Base-by-base conservation (phyloP, 1,140 invertebrate genomes). In the Apis dorsata region DNA sequence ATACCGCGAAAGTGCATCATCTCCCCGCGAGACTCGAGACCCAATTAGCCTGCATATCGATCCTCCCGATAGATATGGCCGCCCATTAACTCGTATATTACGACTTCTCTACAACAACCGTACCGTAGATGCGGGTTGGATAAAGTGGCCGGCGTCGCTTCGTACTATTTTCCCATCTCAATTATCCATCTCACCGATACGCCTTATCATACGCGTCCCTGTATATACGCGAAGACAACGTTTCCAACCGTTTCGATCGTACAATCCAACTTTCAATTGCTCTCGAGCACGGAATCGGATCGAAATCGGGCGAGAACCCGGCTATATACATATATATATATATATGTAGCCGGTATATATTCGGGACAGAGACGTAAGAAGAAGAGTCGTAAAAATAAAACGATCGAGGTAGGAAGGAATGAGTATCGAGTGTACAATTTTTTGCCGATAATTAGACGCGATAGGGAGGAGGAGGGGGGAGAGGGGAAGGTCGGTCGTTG, bases 11-110 rank as follows among this genome's bases (percentile, higher is more conserved):
- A 74, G 68, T 82, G 68, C 86, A 82, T 24, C 71, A 57, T 63
- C 85, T 85, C 55, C 86, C 53, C 86, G 70, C 66, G 75, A 72
- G 86, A 68, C 60, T 87, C 86, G 86, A 79, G 34, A 34, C 83
- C 86, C 81, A 88, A 87, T 88, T 88, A 88, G 70, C 34, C 34
- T 34, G 34, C 34, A 49, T 75, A 87, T 85, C 86, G 86, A 88
- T 88, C 86, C 49, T 79, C 66, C n/a, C 60, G 86, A 87, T 70
- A 87, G 86, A 87, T 88, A 88, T 49, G 74, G 70, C 70, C 62
- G 59, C 60, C 62, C 71, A 65, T 88, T 87, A 86, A 82, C 66
- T 88, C 62, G 60, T 59, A 57, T 79, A 51, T 34, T 34, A 34
- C 34, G 34, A 70, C 85, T 86, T 74, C 73, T 84, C 34, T 34